Conservation (phyloP, 2,797 vertebrate species). For the Sebastes itinus region DNA sequence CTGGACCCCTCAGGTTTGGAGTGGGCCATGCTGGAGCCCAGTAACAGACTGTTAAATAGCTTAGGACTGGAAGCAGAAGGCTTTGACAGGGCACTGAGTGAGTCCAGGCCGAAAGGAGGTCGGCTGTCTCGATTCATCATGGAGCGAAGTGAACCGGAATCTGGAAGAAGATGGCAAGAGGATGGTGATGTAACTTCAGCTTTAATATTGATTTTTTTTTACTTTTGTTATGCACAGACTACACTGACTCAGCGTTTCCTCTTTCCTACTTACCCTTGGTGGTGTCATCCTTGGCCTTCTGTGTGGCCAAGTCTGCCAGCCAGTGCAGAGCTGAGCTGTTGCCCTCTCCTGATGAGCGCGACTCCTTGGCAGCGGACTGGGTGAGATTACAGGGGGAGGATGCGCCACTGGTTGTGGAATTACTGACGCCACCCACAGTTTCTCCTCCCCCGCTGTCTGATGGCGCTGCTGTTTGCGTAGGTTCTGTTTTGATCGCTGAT, state of each 20-base stretch:
- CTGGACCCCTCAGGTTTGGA: constrained; percentile 97
- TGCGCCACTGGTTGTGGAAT: constrained; percentile 73
- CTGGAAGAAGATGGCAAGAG: constrained; percentile 67
- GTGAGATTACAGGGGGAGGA: constrained; percentile 72
- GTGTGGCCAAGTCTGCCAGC: constrained; percentile 96
- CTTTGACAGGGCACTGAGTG: constrained; percentile 88
- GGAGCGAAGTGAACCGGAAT: constrained; percentile 90
- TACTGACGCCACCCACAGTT: constrained; percentile 61
- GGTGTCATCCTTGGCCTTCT: constrained; percentile 98
- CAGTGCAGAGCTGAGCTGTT: constrained; percentile 95
- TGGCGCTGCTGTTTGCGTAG: constrained; percentile 50
- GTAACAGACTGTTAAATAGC: constrained; percentile 96
- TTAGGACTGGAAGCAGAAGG: constrained; percentile 92
- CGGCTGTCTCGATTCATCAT: constrained; percentile 93
- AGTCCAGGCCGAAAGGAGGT: constrained; percentile 93
- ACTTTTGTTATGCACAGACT: neutral
- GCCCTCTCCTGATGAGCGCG: constrained; percentile 76
- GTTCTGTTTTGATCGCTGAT: constrained; percentile 74
- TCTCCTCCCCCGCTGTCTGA: constrained; percentile 76
- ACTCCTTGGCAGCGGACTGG: constrained; percentile 77
- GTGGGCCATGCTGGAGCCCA: constrained; percentile 91
- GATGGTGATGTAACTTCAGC: neutral
- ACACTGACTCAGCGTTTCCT: neutral
- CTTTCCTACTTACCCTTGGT: constrained; percentile 90
- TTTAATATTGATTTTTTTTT: neutral